These are phyloP conservation scores for Tapirus indicus DNA, from an alignment of 2,797 vertebrate genomes.

Conservation along the genomic window DNA sequence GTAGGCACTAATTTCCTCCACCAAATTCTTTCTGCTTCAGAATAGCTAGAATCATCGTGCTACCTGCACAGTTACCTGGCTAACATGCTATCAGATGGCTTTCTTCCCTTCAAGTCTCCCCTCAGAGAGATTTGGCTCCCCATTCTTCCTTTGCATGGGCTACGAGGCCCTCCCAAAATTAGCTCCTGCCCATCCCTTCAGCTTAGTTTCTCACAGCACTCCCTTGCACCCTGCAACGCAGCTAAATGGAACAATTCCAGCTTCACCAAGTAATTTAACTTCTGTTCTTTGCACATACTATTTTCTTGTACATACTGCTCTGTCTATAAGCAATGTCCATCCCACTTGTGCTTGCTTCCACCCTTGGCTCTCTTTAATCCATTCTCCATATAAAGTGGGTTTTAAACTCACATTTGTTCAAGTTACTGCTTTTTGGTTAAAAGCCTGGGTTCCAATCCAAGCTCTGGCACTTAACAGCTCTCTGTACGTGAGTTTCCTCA, in stretches of 20 bases:
- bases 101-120: neutral
- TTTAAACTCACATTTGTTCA: neutral
- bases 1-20: neutral
- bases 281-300: neutral
- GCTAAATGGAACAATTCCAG: neutral
- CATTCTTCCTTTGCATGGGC: neutral
- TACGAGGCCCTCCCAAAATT: neutral
- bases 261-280: neutral
- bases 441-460: neutral
- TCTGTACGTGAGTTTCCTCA: neutral
- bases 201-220: neutral
- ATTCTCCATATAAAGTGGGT: neutral
- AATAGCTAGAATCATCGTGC: neutral
- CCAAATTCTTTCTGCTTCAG: neutral
- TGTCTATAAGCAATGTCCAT: neutral
- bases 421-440: neutral
- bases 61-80: too few relatives aligned
- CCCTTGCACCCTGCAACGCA: neutral
- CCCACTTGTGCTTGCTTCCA: neutral
- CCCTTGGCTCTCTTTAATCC: neutral
- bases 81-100: neutral
- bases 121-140: fast-evolving
- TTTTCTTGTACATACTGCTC: neutral
- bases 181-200: neutral
- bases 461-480: neutral